These are phyloP conservation scores for Xerus rutilus DNA, from an alignment of 2,797 vertebrate genomes.

Conservation along the genomic window DNA sequence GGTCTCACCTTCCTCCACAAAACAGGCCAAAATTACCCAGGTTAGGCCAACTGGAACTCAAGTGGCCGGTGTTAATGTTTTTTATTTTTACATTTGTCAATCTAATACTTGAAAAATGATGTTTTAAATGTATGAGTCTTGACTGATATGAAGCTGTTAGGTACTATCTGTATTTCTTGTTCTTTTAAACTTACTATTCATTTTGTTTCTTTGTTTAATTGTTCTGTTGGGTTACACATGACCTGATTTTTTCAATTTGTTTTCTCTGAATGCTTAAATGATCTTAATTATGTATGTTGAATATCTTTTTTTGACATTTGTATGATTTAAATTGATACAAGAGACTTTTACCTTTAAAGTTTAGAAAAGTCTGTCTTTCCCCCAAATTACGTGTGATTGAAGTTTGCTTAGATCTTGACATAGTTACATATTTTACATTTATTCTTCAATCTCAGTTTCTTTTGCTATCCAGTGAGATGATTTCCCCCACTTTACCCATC, in stretches of 20 bases:
- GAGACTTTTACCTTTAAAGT: background rate
- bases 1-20: background rate
- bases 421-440: background rate
- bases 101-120: background rate
- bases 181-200: background rate
- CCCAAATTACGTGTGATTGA: background rate
- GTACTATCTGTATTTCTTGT: background rate
- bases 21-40: background rate
- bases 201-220: background rate
- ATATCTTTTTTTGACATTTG: background rate
- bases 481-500: no score
- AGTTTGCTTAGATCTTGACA: background rate
- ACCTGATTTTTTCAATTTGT: background rate
- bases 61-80: background rate
- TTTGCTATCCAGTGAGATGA: background rate
- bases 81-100: background rate
- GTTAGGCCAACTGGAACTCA: background rate
- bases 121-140: background rate
- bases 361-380: background rate
- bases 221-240: background rate
- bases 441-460: background rate
- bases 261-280: background rate
- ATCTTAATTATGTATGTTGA: background rate
- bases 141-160: background rate
- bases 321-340: background rate